Evolutionary conservation across 2,113 vertebrate species (phyloP).

Genomic region (Peromyscus maniculatus): DNA sequence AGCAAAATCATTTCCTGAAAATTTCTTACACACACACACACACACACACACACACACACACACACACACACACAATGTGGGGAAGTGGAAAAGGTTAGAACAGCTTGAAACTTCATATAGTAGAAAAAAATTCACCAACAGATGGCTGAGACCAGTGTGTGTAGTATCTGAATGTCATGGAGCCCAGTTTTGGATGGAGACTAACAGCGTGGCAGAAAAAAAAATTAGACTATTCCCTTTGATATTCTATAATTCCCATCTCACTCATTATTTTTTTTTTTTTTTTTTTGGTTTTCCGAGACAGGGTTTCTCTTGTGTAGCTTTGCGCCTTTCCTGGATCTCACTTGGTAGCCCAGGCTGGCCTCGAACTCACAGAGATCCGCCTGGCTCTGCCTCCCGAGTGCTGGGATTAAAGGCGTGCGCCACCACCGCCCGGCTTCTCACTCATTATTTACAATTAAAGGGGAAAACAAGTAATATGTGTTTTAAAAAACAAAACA

Average conservation of each 20-base stretch:
- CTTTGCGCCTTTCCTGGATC: too few species aligned
- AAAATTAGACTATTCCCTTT: not conserved
- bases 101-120: slow-evolving; percentile 61
- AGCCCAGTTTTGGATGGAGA: slow-evolving; percentile 48
- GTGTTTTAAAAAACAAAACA: not conserved
- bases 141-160: slow-evolving; percentile 64
- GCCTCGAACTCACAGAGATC: too few species aligned
- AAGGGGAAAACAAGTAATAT: not conserved
- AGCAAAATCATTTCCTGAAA: slow-evolving; percentile 41
- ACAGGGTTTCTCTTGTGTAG: too few species aligned
- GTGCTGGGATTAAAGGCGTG: too few species aligned
- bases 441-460: slow-evolving; percentile 4
- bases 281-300: too few species aligned
- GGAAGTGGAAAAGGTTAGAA: slow-evolving; percentile 60
- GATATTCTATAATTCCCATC: not conserved
- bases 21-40: not conserved
- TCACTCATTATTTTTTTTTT: not conserved
- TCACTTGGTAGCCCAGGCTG: too few species aligned
- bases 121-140: slow-evolving; percentile 54
- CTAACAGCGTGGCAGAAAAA: not conserved
- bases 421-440: too few species aligned
- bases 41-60: not conserved
- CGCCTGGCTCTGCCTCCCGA: too few species aligned
- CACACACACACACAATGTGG: not conserved
- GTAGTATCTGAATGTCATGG: slow-evolving; percentile 64